Base-by-base conservation (phyloP, 2,797 vertebrate species). In the Chelon auratus region DNA sequence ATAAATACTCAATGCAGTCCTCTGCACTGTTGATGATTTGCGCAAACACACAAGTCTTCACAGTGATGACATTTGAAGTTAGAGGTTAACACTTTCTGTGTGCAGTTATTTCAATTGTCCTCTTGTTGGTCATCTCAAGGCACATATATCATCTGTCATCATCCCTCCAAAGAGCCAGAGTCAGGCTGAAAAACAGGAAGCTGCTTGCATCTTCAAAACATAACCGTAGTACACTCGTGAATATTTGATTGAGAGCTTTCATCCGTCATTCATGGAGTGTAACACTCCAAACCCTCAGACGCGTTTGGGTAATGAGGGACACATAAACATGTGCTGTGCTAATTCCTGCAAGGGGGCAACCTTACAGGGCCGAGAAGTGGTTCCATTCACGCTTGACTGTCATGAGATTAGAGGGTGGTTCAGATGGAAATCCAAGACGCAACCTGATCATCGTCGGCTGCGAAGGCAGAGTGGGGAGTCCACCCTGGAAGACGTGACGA, bases 391-490 rank as follows among this genome's bases (percentile, higher is more conserved):
- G 62, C 79, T 91, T 50, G 13, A 79, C 91, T 77, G 87, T 81
- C 87, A 75, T 84, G 64, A 90, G 85, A 90, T 91, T 87, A 91
- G 89, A 92, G 82, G 62, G 69, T 80, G 85, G 81, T 78, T 90
- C 81, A 87, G 83, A 91, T 84, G 87, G 92, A 94, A 93, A 93
- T 87, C 82, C 86, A 93, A 95, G 92, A 93, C 30, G 86, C 87
- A 90, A 90, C 87, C 33, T 22, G 89, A 93, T 91, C 87, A 67
- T 70, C 51, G 20, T 65, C 58, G 71, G 78, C 76, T 70, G 62
- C 55, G 75, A 72, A 70, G 82, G 77, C 84, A 50, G 87, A 89
- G 77, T 67, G 86, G 85, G 80, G 80, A 88, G 89, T 91, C 89
- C 88, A 79, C 89, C 68, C 83, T 67, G 84, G 89, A 92, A 63